Evolutionary conservation across 2,797 vertebrate species (phyloP).

Genomic region (Oryzias sinensis): DNA sequence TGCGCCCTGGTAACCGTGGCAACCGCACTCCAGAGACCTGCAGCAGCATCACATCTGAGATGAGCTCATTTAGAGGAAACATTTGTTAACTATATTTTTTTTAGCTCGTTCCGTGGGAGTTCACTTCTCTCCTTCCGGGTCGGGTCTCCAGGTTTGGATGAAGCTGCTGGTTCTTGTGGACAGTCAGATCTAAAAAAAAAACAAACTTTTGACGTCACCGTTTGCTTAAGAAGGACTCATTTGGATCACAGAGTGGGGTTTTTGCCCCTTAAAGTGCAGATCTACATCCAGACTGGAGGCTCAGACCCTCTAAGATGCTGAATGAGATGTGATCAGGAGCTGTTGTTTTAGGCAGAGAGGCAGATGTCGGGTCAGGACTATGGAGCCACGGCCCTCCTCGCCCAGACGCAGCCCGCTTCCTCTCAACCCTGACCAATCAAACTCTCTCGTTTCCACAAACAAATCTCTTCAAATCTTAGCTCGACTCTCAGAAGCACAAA

Average conservation of each 20-base stretch:
- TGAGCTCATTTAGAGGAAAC: no score
- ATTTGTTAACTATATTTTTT: no score
- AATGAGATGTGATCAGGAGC: conserved; percentile 57
- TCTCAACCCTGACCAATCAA: conserved; percentile 59
- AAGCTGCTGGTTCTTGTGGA: no score
- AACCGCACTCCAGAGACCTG: no score
- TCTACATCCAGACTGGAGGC: conserved; percentile 39
- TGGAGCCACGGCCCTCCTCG: conserved; percentile 64
- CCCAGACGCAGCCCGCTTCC: conserved; percentile 42
- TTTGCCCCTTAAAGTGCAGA: conserved; percentile 1
- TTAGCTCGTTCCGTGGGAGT: no score
- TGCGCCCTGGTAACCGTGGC: no score
- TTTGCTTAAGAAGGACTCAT: no score
- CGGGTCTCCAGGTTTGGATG: no score
- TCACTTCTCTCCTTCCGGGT: no score
- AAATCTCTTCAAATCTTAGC: conserved; percentile 59
- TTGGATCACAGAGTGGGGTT: neutral
- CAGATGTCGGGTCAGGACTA: conserved; percentile 58
- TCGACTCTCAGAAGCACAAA: conserved; percentile 41
- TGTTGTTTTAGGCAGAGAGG: conserved; percentile 73
- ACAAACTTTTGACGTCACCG: no score
- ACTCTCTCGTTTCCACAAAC: conserved; percentile 34
- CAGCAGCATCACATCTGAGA: no score
- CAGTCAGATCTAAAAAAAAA: no score
- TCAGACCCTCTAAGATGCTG: conserved; percentile 6